Evolutionary conservation across 2,888 invertebrate genomes (phyloP).

Genomic region (Drosophila kokeensis): DNA sequence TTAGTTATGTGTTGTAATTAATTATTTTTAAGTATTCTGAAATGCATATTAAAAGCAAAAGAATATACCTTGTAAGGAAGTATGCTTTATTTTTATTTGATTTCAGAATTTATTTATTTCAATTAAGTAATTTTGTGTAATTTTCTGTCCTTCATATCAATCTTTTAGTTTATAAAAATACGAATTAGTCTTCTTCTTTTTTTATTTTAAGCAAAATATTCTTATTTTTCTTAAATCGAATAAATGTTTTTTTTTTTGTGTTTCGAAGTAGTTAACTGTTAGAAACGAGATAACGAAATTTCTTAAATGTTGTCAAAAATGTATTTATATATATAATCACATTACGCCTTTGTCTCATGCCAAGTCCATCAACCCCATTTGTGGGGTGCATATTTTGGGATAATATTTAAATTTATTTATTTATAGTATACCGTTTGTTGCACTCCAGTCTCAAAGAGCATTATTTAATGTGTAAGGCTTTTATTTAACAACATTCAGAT

Average conservation of each 20-base stretch:
- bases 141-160: background rate
- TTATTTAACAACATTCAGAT: slow-evolving; percentile 15
- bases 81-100: no score
- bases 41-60: background rate
- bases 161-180: background rate
- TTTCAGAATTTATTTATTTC: background rate
- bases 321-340: background rate
- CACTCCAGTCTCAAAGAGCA: slow-evolving; percentile 9
- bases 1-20: background rate
- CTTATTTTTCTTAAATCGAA: background rate
- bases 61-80: background rate
- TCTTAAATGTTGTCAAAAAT: background rate
- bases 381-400: background rate
- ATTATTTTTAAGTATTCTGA: background rate
- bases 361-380: background rate
- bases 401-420: background rate
- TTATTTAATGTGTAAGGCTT: slow-evolving; percentile 6
- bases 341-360: background rate
- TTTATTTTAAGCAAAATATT: background rate
- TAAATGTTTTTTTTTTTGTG: background rate
- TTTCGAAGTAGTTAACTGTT: background rate
- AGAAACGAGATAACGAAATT: background rate
- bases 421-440: slow-evolving; percentile 13
- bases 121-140: background rate
- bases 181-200: background rate